Evolutionary conservation across 2,113 vertebrate genomes (phyloP).

Genomic region (Bubalus kerabau): DNA sequence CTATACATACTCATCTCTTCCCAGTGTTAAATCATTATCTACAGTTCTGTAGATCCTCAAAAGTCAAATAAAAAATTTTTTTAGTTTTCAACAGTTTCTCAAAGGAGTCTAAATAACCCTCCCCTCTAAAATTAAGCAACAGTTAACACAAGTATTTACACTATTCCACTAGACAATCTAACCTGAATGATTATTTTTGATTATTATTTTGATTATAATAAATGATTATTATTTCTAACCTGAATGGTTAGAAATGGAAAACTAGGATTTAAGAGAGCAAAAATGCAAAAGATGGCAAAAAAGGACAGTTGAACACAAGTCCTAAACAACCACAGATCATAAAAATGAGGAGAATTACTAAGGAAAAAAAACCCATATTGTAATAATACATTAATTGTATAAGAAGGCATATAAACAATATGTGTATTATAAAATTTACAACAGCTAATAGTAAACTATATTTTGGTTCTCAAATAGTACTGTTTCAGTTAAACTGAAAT

Average conservation of each 20-base stretch:
- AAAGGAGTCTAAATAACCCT: neutral
- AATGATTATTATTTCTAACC: too few species aligned
- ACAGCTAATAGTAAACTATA: neutral
- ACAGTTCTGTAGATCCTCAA: neutral
- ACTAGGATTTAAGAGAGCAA: neutral
- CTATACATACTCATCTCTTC: neutral
- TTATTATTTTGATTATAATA: too few species aligned
- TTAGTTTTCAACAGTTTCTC: neutral
- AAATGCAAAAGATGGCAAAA: neutral
- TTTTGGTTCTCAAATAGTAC: neutral
- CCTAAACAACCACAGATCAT: neutral
- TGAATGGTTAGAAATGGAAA: neutral
- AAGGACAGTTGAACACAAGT: neutral
- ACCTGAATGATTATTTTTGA: neutral
- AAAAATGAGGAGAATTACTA: neutral
- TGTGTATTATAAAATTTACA: neutral
- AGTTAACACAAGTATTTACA: neutral
- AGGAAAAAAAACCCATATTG: neutral
- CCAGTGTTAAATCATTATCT: neutral
- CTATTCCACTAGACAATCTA: neutral
- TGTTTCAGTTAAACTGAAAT: conserved; percentile 1
- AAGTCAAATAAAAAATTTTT: neutral
- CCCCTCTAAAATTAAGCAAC: neutral
- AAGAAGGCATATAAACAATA: neutral
- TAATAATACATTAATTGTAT: neutral